Conservation (phyloP, 2,888 invertebrate species). For the Acronicta leporina region DNA sequence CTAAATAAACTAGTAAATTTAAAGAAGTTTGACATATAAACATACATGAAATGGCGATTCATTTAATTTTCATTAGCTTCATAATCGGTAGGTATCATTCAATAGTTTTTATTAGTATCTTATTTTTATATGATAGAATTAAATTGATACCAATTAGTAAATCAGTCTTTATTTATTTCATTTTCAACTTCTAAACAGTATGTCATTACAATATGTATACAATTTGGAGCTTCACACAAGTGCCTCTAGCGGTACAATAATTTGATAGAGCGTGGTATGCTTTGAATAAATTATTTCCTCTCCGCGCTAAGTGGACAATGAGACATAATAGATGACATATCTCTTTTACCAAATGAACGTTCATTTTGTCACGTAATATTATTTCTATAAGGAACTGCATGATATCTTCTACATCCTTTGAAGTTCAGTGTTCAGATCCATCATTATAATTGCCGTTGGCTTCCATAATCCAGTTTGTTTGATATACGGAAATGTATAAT, state of each 20-base stretch:
- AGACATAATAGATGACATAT: slow-evolving; percentile 81
- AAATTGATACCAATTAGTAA: slow-evolving; percentile 1
- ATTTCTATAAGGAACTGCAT: slow-evolving; percentile 60
- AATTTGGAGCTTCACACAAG: slow-evolving; percentile 16
- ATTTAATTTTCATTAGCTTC: slow-evolving; percentile 7
- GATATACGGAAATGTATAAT: slow-evolving; percentile 52
- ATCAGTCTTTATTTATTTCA: background rate
- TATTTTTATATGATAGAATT: slow-evolving; percentile 14
- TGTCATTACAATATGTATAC: slow-evolving; percentile 27
- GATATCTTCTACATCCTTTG: slow-evolving; percentile 64
- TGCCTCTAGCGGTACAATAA: slow-evolving; percentile 32
- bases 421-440: slow-evolving; percentile 65
- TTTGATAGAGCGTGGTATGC: slow-evolving; percentile 62
- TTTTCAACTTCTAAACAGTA: slow-evolving; percentile 14
- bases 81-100: background rate
- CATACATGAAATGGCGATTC: slow-evolving; percentile 8
- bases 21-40: slow-evolving; percentile 9
- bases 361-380: slow-evolving; percentile 68
- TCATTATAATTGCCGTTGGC: slow-evolving; percentile 67
- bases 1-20: background rate
- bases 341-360: slow-evolving; percentile 77
- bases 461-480: slow-evolving; percentile 47
- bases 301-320: slow-evolving; percentile 81
- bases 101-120: slow-evolving; percentile 2
- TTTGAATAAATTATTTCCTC: slow-evolving; percentile 86